A percentile compares a stretch with the other conserved stretches of the same genome.
Conservation (phyloP, 2,888 invertebrate species). For the Trichopria drosophilae region DNA sequence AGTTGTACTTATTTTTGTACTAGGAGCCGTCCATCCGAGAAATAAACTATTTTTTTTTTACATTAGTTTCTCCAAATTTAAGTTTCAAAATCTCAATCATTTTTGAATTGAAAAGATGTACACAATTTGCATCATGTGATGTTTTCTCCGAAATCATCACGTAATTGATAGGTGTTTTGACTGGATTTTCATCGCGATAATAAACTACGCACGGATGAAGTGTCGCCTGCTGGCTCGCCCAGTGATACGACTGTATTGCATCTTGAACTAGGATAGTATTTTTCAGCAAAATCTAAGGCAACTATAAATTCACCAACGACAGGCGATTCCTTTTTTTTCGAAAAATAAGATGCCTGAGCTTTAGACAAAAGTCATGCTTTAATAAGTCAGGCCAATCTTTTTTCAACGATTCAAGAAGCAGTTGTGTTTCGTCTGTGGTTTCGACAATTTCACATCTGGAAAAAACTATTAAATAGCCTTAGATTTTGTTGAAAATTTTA, state of each 20-base stretch:
- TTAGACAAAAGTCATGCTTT: slow-evolving; percentile 12
- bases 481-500: too few species aligned
- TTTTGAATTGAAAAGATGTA: slow-evolving; percentile 23
- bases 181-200: slow-evolving; percentile 7
- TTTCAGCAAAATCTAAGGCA: slow-evolving; percentile 14
- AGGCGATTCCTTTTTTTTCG: not conserved
- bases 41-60: slow-evolving; percentile 13
- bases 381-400: slow-evolving; percentile 3
- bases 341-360: slow-evolving; percentile 9
- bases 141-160: slow-evolving; percentile 14
- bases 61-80: too few species aligned
- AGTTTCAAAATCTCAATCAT: too few species aligned
- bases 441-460: slow-evolving; percentile 14
- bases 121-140: slow-evolving; percentile 11
- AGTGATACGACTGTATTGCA: too few species aligned
- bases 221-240: slow-evolving; percentile 10
- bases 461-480: too few species aligned
- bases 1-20: too few species aligned
- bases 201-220: slow-evolving; percentile 12
- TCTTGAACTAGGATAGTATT: too few species aligned
- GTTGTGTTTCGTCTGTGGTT: slow-evolving; percentile 6
- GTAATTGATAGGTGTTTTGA: slow-evolving; percentile 5
- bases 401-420: slow-evolving; percentile 5
- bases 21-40: slow-evolving; percentile 14
- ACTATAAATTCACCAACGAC: slow-evolving; percentile 9